A percentile compares a stretch with the other conserved stretches of the same genome.
Evolutionary conservation across 2,797 vertebrate genomes (phyloP).

Genomic region (Pantherophis alleghaniensis): DNA sequence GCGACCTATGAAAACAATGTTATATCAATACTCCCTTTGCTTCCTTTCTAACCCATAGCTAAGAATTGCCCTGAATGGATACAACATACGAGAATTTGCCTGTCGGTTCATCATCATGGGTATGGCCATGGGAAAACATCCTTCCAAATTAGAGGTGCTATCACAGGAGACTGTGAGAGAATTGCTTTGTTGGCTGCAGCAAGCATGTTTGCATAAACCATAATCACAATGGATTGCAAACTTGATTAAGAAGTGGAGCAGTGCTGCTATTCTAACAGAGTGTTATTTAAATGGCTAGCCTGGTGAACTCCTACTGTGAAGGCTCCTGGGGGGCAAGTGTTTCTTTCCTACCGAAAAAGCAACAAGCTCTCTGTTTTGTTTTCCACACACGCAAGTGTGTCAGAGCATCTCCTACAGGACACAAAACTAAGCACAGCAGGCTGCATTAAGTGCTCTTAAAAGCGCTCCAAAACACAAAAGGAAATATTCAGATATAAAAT

Average conservation of each 20-base stretch:
- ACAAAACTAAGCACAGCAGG: background rate
- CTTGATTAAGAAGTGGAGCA: slow-evolving; percentile 40
- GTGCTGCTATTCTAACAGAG: slow-evolving; percentile 19
- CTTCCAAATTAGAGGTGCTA: slow-evolving; percentile 7
- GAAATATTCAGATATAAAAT: background rate
- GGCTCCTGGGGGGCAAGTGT: background rate
- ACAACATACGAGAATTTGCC: slow-evolving; percentile 3
- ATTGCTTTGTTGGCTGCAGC: slow-evolving; percentile 18
- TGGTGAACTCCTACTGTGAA: background rate
- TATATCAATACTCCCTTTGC: background rate
- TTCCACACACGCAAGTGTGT: background rate
- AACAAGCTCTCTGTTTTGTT: background rate
- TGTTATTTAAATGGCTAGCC: slow-evolving; percentile 2
- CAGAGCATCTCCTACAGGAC: background rate
- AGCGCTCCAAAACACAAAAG: background rate
- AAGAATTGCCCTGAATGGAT: slow-evolving; percentile 5
- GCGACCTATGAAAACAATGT: background rate
- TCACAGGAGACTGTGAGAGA: slow-evolving; percentile 16
- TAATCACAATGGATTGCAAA: slow-evolving; percentile 31
- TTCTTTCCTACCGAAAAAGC: slow-evolving; percentile 10
- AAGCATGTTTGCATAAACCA: slow-evolving; percentile 15
- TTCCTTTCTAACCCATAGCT: slow-evolving; percentile 3
- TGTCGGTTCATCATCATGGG: background rate
- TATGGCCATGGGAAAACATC: slow-evolving; percentile 19
- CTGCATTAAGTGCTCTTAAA: background rate